These are phyloP conservation scores for Dynastes grantii DNA, from an alignment of 2,888 invertebrate species.

Conservation along the genomic window DNA sequence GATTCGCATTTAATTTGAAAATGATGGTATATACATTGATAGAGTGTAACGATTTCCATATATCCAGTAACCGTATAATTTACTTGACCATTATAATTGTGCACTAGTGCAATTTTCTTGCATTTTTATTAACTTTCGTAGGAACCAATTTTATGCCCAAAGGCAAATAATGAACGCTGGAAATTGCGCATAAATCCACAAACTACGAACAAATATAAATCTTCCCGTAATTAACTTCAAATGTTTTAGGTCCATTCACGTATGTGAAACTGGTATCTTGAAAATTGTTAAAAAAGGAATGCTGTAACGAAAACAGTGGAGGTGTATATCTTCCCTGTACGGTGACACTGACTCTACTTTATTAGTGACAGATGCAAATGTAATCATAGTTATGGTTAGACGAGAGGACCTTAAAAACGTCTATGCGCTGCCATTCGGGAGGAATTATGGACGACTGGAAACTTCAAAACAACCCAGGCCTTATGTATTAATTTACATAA, in stretches of 20 bases:
- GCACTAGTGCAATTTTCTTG: no score
- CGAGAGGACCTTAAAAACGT: constrained; percentile 52
- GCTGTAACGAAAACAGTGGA: constrained; percentile 12
- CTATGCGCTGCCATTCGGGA: constrained; percentile 49
- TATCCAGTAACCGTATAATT: no score
- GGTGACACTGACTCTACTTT: constrained; percentile 53
- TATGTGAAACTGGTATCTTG: constrained; percentile 23
- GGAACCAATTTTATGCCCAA: no score
- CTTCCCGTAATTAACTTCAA: neutral
- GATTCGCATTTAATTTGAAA: no score
- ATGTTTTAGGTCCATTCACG: neutral
- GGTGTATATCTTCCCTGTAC: constrained; percentile 30
- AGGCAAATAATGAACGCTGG: no score
- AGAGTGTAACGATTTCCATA: no score
- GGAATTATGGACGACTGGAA: constrained; percentile 51
- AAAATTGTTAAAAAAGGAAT: constrained; percentile 29
- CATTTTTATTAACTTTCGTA: no score
- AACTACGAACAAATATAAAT: neutral
- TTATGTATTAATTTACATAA: constrained; percentile 52
- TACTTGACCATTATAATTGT: no score
- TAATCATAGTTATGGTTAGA: constrained; percentile 60
- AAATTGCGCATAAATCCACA: no score
- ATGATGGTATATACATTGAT: no score
- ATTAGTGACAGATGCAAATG: constrained; percentile 62
- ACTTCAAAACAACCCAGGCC: constrained; percentile 50